phyloP scores from a whole-genome alignment of 2,797 vertebrate species.

The Acanthis flammea region DNA sequence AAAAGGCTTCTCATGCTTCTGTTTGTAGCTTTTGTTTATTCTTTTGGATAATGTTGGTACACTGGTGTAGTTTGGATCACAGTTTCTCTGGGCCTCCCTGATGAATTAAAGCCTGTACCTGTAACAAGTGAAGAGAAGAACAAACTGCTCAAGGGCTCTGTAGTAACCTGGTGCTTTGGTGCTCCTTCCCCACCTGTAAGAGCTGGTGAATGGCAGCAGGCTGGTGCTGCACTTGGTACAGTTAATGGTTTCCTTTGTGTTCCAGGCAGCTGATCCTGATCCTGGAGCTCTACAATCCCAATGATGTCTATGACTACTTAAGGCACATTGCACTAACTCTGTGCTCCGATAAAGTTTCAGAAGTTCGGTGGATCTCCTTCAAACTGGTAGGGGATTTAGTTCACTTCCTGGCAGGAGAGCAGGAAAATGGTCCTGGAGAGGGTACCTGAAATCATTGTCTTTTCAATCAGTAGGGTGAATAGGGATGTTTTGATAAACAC shows the following conservation, averaged over 20 bases:
- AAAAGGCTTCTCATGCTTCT: neutral
- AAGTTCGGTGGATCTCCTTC: slow-evolving; percentile 80
- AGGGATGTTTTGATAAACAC: neutral
- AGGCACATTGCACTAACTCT: slow-evolving; percentile 74
- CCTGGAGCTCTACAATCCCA: slow-evolving; percentile 74
- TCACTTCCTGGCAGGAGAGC: neutral
- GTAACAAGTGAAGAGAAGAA: neutral
- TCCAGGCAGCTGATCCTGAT: slow-evolving; percentile 78
- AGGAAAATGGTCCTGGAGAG: neutral
- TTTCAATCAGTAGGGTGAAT: neutral
- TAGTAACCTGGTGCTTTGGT: neutral
- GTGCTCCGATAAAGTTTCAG: slow-evolving; percentile 77
- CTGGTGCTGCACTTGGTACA: neutral
- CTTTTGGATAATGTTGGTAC: neutral
- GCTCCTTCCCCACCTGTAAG: neutral
- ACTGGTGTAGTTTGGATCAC: neutral
- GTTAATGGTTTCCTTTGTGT: neutral
- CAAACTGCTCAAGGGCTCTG: neutral
- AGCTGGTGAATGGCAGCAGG: neutral
- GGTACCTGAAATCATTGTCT: neutral
- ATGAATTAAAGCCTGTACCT: neutral
- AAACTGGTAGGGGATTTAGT: slow-evolving; percentile 69
- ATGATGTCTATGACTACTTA: slow-evolving; percentile 73
- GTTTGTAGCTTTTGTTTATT: neutral
- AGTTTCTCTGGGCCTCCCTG: neutral